Evolutionary conservation across 2,888 invertebrate genomes (phyloP), one percentile per base, ranked within the genome.

Genomic region (Odiellus spinosus): DNA sequence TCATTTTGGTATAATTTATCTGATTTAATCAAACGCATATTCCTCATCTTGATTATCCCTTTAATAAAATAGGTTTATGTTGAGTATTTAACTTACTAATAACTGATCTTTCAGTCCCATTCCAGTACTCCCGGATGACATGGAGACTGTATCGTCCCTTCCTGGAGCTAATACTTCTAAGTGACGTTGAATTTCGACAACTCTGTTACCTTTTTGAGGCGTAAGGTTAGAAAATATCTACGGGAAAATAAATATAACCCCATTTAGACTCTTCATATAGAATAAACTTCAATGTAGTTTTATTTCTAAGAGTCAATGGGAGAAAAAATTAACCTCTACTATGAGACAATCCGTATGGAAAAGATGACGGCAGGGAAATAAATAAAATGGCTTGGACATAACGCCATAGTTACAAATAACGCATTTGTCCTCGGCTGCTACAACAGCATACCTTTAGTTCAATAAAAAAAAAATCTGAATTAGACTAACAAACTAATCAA

Each of bases 271-370:
- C 26, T 6, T n/a, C n/a, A n/a, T n/a, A 8, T 26, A 8, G 26
- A 26, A 26, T 26, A 6, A 26, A 26, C 26, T 26, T 6, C 8
- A 26, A 26, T n/a, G n/a, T 26, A 26, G 26, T 26, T 26, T n/a
- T 6, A 26, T 8, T 26, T 26, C 8, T 6, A 26, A 26, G 26
- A 26, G 26, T 26, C 26, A 8, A 26, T 26, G 26, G 26, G 26
- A 8, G 26, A 17, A 44, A 44, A 35, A 33, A 26, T 41, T 21
- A 54, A 67, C 64, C 61, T 68, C 67, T 11, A 76, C 72, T 39
- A 82, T 74, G 44, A 98, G 73, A 62, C 96, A 98, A 68, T 95
- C 91, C 41, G 78, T 76, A 67, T 98, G 96, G 67, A 93, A 93
- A 64, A 80, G 80, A 67, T 98, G 98, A 3, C 80, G 78, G 67